Base-by-base conservation (phyloP, 2,797 vertebrate species). In the Heterohyrax brucei region DNA sequence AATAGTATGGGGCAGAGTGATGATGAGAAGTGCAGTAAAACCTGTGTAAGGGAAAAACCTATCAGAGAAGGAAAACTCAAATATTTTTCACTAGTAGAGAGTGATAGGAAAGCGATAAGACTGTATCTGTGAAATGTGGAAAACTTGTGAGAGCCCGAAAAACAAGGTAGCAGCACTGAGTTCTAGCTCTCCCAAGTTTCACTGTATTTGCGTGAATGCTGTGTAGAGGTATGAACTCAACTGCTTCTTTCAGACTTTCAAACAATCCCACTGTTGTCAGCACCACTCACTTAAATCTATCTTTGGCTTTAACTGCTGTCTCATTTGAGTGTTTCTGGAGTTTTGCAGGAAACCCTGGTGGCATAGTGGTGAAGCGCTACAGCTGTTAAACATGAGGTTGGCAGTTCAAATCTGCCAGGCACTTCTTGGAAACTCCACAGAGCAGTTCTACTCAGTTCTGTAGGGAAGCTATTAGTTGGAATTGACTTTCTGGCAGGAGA, bases 1-100 rank as follows among this genome's bases (percentile, higher is more conserved):
- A 33, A 3, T 56, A 56, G 1, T 22, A 13, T 2, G 2, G 44
- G 21, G 2, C 14, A 50, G 8, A 50, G 24, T 2, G 8, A 22
- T n/a, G n/a, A 21, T 7, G 48, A 61, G 79, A 18, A 39, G n/a
- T 72, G 19, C 68, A 72, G n/a, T 18, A 19, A 72, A 72, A 33
- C 68, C 68, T 72, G 5, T 72, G 19, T 72, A 72, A 72, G 68
- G n/a, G 14, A 33, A 13, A 72, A 39, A 72, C n/a, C 68, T 72
- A 18, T 72, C n/a, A 39, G 68, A 39, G 68, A 72, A 72, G 68
- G n/a, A 33, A 39, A 72, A 33, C n/a, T 33, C 14, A 72, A 72
- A 72, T 72, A 72, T 18, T 14, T 72, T 19, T 18, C 16, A 22
- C 18, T 22, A 61, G 22, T 21, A 22, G 59, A 61, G 59, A 61